Conservation (phyloP, 1,140 invertebrate genomes). For the Gryllus bimaculatus region DNA sequence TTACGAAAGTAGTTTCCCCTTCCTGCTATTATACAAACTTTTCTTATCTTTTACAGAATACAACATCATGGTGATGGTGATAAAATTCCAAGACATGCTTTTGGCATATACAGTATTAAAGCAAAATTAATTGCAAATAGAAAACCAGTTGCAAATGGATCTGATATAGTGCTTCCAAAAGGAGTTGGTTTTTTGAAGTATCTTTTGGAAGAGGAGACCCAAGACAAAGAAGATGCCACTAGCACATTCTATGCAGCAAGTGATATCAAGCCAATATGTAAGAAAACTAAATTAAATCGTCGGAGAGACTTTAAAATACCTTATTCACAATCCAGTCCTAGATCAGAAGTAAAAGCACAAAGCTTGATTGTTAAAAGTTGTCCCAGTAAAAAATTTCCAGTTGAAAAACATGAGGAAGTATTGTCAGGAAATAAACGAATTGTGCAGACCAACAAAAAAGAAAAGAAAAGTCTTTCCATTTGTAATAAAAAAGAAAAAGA, state of each 20-base stretch:
- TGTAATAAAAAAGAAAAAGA: neutral
- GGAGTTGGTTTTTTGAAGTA: neutral
- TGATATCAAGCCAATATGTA: neutral
- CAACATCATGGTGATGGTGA: conserved; percentile 4
- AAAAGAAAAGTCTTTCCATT: neutral
- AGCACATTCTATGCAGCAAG: neutral
- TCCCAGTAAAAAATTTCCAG: neutral
- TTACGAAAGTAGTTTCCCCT: too few relatives aligned
- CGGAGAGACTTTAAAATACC: neutral
- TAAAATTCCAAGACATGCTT: neutral
- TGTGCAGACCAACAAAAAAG: neutral
- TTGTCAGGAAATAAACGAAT: neutral
- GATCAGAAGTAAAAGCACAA: neutral
- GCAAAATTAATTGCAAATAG: neutral
- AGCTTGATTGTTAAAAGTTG: neutral
- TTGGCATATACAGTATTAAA: neutral
- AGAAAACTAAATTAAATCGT: neutral
- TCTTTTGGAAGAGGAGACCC: neutral
- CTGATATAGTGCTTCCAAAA: neutral
- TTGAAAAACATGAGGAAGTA: neutral
- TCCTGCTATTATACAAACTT: too few relatives aligned
- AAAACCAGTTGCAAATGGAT: neutral
- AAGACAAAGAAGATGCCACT: neutral
- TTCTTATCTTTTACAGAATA: neutral
- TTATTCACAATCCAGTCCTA: neutral